Evolutionary conservation across 2,113 vertebrate genomes (phyloP).

Genomic region (Neotoma lepida): DNA sequence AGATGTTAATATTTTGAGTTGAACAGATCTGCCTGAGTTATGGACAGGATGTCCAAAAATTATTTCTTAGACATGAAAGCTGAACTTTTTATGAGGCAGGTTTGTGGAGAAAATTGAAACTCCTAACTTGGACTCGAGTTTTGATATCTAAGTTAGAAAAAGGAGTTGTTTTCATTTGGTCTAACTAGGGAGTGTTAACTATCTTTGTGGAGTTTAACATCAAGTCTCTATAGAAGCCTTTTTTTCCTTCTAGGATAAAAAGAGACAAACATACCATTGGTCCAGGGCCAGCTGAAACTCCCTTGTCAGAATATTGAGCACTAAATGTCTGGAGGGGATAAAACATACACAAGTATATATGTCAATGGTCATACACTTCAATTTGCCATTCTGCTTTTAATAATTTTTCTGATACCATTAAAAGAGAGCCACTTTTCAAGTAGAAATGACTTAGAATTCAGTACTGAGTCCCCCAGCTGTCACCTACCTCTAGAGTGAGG

Average conservation of each 20-base stretch:
- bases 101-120: constrained; percentile 44
- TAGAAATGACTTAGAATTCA: constrained; percentile 16
- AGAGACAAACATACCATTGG: constrained; percentile 86
- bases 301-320: constrained; percentile 96
- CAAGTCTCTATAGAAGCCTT: neutral
- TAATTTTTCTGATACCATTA: constrained; percentile 13
- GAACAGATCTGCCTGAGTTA: constrained; percentile 14
- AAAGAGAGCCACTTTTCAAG: neutral
- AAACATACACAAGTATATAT: neutral
- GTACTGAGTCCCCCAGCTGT: neutral
- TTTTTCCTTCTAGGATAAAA: constrained; percentile 18
- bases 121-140: neutral
- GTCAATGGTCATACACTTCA: neutral
- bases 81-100: neutral
- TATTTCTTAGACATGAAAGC: constrained; percentile 17
- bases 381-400: neutral
- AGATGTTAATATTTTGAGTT: neutral
- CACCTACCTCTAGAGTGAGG: neutral
- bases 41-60: neutral
- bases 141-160: constrained; percentile 26
- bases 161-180: neutral
- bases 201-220: neutral
- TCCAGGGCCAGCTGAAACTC: constrained; percentile 89
- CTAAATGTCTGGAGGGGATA: constrained; percentile 91
- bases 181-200: neutral